Conservation (phyloP, 2,113 vertebrate species). For the Bos javanicus region DNA sequence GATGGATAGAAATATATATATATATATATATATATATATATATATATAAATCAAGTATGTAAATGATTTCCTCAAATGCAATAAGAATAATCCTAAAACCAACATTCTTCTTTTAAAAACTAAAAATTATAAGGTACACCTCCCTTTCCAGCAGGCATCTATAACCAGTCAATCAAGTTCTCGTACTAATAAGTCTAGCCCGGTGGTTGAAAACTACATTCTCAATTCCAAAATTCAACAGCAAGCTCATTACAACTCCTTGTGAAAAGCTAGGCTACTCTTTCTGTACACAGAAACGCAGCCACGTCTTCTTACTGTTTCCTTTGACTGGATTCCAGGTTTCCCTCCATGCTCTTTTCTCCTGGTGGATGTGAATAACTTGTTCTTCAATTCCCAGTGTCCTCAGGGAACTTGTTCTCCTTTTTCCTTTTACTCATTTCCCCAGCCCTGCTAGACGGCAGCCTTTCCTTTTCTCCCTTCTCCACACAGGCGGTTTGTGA, state of each 20-base stretch:
- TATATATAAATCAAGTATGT: neutral
- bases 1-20: neutral
- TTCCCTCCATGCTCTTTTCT: neutral
- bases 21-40: neutral
- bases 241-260: neutral
- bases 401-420: neutral
- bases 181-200: neutral
- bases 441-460: neutral
- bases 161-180: neutral
- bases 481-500: neutral
- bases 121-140: neutral
- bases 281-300: neutral
- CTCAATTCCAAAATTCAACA: neutral
- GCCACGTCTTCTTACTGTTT: neutral
- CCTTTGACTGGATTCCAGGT: neutral
- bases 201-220: neutral
- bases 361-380: neutral
- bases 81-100: neutral
- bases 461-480: neutral
- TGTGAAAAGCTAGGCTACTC: neutral
- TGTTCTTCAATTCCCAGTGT: neutral
- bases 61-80: neutral
- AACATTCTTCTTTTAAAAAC: neutral
- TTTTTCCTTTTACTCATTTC: neutral
- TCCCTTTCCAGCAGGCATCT: neutral